Evolutionary conservation across 2,113 vertebrate genomes (phyloP), one percentile per base, ranked within the genome.

Genomic region (Pogona vitticeps): DNA sequence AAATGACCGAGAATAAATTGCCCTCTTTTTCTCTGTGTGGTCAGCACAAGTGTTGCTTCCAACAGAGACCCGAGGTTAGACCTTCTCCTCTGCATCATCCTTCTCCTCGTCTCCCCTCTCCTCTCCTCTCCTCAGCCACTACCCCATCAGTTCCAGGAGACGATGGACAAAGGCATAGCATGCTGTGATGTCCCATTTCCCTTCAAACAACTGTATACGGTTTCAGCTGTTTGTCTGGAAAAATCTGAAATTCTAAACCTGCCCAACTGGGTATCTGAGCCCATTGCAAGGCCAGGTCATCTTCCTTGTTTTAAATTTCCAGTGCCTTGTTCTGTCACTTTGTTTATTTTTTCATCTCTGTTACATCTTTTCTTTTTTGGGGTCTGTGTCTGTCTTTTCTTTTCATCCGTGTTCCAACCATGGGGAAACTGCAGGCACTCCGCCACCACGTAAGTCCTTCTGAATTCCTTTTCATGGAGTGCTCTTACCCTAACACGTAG

Each of bases 371-470:
- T 96, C 88, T 93, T 92, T 94, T 91, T 96, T 94, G 96, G 93
- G 93, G 89, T 95, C 89, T 94, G 92, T 96, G 87, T 94, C 58
- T 94, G 86, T 93, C 85, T 95, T 95, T 95, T 91, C 93, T 97
- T 94, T 95, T 95, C 93, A 91, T 97, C 96, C 96, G 92, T 97
- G 95, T 97, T 95, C 97, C 91, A 97, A 97, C 97, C 97, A 92
- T 96, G 96, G 98, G 97, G 96, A 94, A 96, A 94, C 90, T 87
- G 95, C 98, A 99, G 98, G 92, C 94, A 97, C 95, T 97, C 96
- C 97, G 96, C 96, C 96, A 89, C 96, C 97, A 99, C 98, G 98
- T 99, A 99, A 99, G 98, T 99, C 96, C 95, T 95, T 95, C 95
- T 94, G 90, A 93, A 85, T 95, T 94, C 95, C 88, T 91, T 89